These are phyloP conservation scores for Ptilorrhoa leucosticta DNA, from an alignment of 2,113 vertebrate species.

Conservation along the genomic window DNA sequence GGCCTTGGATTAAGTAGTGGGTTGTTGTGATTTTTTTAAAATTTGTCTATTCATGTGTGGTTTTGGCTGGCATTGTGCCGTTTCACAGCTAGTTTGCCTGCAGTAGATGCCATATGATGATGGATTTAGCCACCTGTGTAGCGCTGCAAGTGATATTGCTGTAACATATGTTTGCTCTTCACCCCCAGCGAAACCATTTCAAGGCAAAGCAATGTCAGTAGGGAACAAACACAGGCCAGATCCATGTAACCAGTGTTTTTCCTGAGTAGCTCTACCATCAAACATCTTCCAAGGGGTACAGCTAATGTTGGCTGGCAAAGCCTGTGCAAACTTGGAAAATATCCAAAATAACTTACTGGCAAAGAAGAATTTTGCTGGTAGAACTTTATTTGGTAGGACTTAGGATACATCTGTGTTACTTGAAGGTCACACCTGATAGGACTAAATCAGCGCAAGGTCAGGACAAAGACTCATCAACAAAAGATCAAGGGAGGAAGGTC, in stretches of 20 bases:
- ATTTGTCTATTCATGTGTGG: background rate
- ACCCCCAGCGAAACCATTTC: slow-evolving; percentile 5
- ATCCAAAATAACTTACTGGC: background rate
- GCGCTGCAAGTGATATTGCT: slow-evolving; percentile 1
- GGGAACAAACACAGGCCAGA: background rate
- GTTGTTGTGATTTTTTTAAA: background rate
- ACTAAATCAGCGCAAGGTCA: background rate
- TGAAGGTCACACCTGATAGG: background rate
- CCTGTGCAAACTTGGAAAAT: background rate
- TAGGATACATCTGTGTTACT: background rate
- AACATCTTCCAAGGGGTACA: background rate
- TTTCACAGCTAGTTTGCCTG: slow-evolving; percentile 44
- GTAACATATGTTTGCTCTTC: slow-evolving; percentile 52
- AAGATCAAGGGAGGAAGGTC: background rate
- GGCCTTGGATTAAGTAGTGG: background rate
- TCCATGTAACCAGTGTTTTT: background rate
- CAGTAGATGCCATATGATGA: slow-evolving; percentile 48
- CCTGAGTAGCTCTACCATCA: background rate
- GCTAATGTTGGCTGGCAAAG: background rate
- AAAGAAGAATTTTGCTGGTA: background rate
- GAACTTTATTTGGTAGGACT: background rate
- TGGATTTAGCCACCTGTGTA: slow-evolving; percentile 54
- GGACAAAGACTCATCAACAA: background rate
- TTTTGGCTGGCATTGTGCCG: slow-evolving; percentile 12
- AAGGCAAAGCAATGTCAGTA: slow-evolving; percentile 2